Base-by-base conservation (phyloP, 1,140 invertebrate genomes). In the Luehdorfia chinensis region DNA sequence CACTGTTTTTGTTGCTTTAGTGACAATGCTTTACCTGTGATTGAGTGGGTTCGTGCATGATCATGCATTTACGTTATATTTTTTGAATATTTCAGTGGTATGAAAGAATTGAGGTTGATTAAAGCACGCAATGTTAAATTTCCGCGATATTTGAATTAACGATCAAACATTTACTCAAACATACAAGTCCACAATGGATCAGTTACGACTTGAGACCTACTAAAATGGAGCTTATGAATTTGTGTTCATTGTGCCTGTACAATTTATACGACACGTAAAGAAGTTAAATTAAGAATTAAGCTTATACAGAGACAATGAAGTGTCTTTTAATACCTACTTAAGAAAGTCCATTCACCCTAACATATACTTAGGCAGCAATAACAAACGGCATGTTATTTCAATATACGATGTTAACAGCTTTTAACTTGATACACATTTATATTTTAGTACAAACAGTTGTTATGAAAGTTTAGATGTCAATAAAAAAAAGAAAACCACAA, bases 381-480 rank as follows among this genome's bases (percentile, higher is more conserved):
- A 78, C 67, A 69, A 19, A 55, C 56, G 68, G 63, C 65, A 67
- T 68, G 67, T 70, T 74, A 66, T 68, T 65, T 51, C 45, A 67
- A 64, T 56, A 74, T 66, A 76, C 61, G 39, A 64, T 75, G 66
- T 77, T 78, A 83, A 85, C 76, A 75, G 77, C 79, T 80, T 81
- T 66, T 81, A 76, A 75, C 71, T 72, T 74, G 69, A 79, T 65
- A 81, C 77, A 85, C 77, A 71, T 79, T 81, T 84, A 81, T 83
- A 85, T 83, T 81, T 85, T 85, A 85, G 81, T 84, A 81, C 81
- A 85, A 85, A 80, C 75, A 76, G 70, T 81, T 83, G 77, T 83
- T 81, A 80, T 63, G 61, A 75, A 84, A 67, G 68, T 80, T 81
- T 85, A 85, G 79, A 81, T 84, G 75, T 84, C 79, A 85, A 85